A percentile compares a stretch with the other conserved stretches of the same genome.
Evolutionary conservation across 2,888 invertebrate species (phyloP).

Genomic region (Perizoma affinitatum): DNA sequence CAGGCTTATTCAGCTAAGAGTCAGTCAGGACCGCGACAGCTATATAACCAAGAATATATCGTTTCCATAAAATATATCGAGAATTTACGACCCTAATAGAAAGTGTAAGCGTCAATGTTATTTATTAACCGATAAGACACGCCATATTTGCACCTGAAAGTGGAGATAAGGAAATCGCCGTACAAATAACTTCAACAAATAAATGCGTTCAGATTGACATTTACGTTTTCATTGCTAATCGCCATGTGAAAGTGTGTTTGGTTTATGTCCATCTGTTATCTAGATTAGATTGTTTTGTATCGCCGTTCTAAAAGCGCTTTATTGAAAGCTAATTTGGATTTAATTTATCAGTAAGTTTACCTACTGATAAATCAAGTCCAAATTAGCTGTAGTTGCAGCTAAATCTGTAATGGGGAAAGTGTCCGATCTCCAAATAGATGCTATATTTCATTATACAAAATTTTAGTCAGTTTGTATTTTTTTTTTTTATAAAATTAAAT

Average conservation of each 20-base stretch:
- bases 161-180: conserved; percentile 45
- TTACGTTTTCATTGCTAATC: conserved; percentile 45
- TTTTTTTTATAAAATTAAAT: too few species aligned
- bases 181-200: conserved; percentile 48
- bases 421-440: not conserved
- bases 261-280: conserved; percentile 38
- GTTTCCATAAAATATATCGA: conserved; percentile 36
- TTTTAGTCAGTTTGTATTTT: too few species aligned
- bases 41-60: conserved; percentile 34
- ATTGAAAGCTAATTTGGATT: conserved; percentile 14
- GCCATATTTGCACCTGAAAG: conserved; percentile 49
- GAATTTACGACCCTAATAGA: conserved; percentile 46
- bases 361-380: too few species aligned
- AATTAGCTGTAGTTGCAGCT: not conserved
- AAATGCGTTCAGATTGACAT: conserved; percentile 45
- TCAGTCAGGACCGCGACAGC: conserved; percentile 21
- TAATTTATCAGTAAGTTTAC: conserved; percentile 6
- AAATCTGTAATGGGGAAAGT: not conserved
- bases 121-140: conserved; percentile 50
- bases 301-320: conserved; percentile 6
- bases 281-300: conserved; percentile 31
- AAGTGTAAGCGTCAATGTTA: conserved; percentile 50
- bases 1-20: conserved; percentile 16
- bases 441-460: not conserved
- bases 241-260: conserved; percentile 43